Evolutionary conservation across 2,113 vertebrate genomes (phyloP).

Genomic region (Macquaria australasica): DNA sequence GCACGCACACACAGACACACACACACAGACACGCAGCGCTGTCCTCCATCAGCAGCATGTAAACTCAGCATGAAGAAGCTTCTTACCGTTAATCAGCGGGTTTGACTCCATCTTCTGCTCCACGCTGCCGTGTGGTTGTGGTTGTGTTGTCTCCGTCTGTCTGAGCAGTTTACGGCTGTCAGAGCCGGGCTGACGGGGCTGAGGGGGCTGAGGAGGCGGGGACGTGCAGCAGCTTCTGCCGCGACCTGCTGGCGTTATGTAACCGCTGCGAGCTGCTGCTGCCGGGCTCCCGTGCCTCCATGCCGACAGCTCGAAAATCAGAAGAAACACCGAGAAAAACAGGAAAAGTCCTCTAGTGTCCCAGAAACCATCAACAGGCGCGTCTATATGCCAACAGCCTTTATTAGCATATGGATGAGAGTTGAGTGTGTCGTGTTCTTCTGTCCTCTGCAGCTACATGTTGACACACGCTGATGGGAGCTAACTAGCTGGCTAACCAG

Average conservation of each 20-base stretch:
- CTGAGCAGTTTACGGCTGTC: constrained; percentile 56
- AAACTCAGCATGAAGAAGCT: background rate
- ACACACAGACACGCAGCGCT: background rate
- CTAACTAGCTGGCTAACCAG: constrained; percentile 18
- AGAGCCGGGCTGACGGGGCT: constrained; percentile 55
- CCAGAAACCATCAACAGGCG: background rate
- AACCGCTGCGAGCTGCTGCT: constrained; percentile 72
- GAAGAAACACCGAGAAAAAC: background rate
- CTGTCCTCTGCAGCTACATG: constrained; percentile 1
- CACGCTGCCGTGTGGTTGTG: constrained; percentile 44
- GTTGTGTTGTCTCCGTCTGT: background rate
- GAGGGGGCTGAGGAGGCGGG: constrained; percentile 49
- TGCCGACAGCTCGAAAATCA: constrained; percentile 38
- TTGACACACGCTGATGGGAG: background rate
- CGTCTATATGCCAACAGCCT: no score
- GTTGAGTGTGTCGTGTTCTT: background rate
- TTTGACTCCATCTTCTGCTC: constrained; percentile 78
- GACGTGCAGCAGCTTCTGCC: constrained; percentile 60
- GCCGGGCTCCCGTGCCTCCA: constrained; percentile 77
- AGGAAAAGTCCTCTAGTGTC: background rate
- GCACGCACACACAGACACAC: background rate
- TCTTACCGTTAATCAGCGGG: constrained; percentile 83
- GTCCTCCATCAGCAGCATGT: background rate
- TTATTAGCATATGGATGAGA: no score
- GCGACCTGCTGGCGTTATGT: constrained; percentile 75